Evolutionary conservation across 2,797 vertebrate species (phyloP), one percentile per base, ranked within the genome.

Genomic region (Pipistrellus pygmaeus): DNA sequence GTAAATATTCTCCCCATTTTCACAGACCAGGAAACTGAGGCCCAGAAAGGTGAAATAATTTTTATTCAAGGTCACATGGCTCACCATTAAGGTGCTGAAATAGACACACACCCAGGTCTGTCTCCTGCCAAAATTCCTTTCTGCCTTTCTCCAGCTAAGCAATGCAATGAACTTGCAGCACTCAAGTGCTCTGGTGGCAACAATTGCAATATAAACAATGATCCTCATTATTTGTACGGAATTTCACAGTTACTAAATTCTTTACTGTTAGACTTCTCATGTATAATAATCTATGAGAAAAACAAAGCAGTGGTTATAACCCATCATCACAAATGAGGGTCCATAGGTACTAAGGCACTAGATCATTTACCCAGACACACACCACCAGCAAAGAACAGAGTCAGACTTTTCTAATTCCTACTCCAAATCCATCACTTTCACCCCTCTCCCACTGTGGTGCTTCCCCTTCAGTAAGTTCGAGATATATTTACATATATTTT

Each of bases 1-100:
- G 57, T n/a, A 55, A 48, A 25, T 62, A 10, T 82, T 66, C 76
- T 55, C 57, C 32, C 69, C 35, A 41, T 88, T 83, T 90, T 91
- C 88, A 92, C 21, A 88, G 68, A 92, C 85, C 57, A 88, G 94
- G 44, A 93, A 90, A 93, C 77, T 11, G 8, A 95, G 91, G 32
- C 41, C 35, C 69, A 83, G 25, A 30, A 64, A 66, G 15, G 57
- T 91, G 81, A 53, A 64, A 44, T 85, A 75, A 90, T 84, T 88
- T 32, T 55, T 85, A 27, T 68, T 94, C 55, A 62, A 85, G 53
- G 66, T 85, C 81, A 92, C 46, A 18, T 4, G 17, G 9, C n/a
- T 96, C n/a, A 69, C 48, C 80, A 17, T 14, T 64, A 53, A 80
- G 69, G 46, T 25, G 38, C 77, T 62, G 18, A 92, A 80, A 48